Percentiles rank a stretch among this genome's conserved stretches.
Conservation (phyloP, 2,888 invertebrate species). For the Acleris emargana region DNA sequence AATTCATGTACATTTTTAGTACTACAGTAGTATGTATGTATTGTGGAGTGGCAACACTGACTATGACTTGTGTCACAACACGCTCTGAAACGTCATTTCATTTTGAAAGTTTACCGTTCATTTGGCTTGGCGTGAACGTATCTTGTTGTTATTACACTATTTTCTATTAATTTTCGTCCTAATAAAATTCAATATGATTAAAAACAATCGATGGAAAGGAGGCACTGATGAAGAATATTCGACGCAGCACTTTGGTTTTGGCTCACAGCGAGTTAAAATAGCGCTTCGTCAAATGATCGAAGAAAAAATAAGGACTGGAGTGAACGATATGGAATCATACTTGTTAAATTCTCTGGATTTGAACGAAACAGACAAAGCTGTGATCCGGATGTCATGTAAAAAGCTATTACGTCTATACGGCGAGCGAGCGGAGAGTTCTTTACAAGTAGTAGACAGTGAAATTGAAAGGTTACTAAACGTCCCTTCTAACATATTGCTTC, state of each 20-base stretch:
- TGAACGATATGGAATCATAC: conserved; percentile 70
- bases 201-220: conserved; percentile 65
- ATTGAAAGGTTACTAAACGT: conserved; percentile 67
- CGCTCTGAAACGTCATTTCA: not conserved
- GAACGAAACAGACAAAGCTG: conserved; percentile 69
- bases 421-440: conserved; percentile 66
- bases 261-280: conserved; percentile 73
- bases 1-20: not conserved
- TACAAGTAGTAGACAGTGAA: conserved; percentile 66
- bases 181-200: conserved; percentile 56
- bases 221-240: conserved; percentile 78
- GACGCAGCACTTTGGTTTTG: conserved; percentile 78
- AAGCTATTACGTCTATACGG: conserved; percentile 68
- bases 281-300: conserved; percentile 75
- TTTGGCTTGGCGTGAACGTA: conserved; percentile 6
- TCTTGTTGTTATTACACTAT: conserved; percentile 3
- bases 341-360: conserved; percentile 65
- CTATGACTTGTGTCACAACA: not conserved
- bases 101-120: conserved; percentile 29
- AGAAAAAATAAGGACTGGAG: conserved; percentile 68
- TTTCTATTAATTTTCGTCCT: not conserved
- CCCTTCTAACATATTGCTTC: conserved; percentile 68
- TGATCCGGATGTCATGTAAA: conserved; percentile 66
- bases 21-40: too few relatives aligned
- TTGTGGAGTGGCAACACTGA: conserved; percentile 3